A percentile compares a stretch with the other conserved stretches of the same genome.
Conservation (phyloP, 2,113 vertebrate species). For the Istiophorus platypterus region DNA sequence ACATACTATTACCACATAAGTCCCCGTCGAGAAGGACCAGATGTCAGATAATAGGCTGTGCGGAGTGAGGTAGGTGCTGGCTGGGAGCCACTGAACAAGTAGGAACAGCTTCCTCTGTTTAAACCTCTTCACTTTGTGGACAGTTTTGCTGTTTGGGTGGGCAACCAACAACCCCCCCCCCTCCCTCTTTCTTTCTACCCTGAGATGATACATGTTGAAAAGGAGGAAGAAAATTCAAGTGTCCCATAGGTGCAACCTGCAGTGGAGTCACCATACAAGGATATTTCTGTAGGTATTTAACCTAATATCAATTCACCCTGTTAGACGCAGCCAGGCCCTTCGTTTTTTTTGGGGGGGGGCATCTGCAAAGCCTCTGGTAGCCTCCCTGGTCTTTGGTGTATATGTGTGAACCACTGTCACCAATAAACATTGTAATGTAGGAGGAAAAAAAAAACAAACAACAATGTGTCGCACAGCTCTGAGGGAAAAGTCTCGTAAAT, state of each 20-base stretch:
- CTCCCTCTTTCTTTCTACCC: no score
- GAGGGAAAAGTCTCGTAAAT: conserved; percentile 21
- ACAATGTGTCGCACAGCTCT: conserved; percentile 19
- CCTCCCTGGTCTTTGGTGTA: neutral
- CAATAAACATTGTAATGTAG: neutral
- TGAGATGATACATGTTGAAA: conserved; percentile 8
- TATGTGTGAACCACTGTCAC: neutral
- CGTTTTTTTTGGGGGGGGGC: no score
- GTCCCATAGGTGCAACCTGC: neutral
- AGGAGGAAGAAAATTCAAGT: neutral
- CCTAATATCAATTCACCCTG: neutral
- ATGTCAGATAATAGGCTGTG: conserved; percentile 80
- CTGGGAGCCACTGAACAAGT: conserved; percentile 76
- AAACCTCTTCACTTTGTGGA: conserved; percentile 65
- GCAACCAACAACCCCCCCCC: conserved; percentile 15
- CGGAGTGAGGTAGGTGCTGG: conserved; percentile 74
- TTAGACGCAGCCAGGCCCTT: neutral
- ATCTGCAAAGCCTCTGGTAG: neutral
- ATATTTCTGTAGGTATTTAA: neutral
- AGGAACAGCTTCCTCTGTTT: conserved; percentile 74
- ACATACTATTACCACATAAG: conserved; percentile 77
- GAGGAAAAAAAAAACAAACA: neutral
- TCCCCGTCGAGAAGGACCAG: conserved; percentile 74
- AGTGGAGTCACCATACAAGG: neutral
- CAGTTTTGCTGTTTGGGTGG: conserved; percentile 64